phyloP scores from a whole-genome alignment of 1,140 invertebrate genomes.

The Zaprionus lachaisei region DNA sequence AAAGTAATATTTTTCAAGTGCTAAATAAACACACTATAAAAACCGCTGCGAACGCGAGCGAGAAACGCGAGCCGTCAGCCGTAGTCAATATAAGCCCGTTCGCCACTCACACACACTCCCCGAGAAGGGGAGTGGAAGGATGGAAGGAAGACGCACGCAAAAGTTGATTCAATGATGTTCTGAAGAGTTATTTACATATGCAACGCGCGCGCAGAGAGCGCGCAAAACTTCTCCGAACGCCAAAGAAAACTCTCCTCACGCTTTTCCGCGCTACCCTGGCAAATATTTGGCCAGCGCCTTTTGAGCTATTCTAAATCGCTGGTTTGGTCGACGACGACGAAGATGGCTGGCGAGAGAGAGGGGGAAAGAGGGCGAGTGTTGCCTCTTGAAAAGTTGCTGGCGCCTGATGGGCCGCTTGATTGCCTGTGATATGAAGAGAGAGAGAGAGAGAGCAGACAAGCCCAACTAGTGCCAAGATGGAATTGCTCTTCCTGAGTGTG shows the following conservation, averaged over 20 bases:
- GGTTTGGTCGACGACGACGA: constrained; percentile 2
- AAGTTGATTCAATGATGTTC: constrained; percentile 69
- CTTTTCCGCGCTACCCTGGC: constrained; percentile 15
- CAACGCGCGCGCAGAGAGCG: constrained; percentile 54
- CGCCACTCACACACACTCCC: constrained; percentile 24
- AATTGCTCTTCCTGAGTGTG: constrained; percentile 15
- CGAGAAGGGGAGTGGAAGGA: neutral
- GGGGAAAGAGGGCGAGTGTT: neutral
- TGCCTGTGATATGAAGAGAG: constrained; percentile 37
- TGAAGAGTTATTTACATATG: constrained; percentile 77
- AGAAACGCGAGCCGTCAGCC: constrained; percentile 40
- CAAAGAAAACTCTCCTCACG: constrained; percentile 39
- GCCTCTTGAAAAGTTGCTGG: constrained; percentile 46
- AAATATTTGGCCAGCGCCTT: constrained; percentile 53
- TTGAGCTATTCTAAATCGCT: constrained; percentile 49
- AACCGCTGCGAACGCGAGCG: constrained; percentile 52
- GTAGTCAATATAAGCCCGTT: constrained; percentile 29
- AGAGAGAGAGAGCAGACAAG: constrained; percentile 18
- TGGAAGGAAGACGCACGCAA: constrained; percentile 32
- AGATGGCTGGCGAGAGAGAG: neutral
- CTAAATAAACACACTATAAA: constrained; percentile 83
- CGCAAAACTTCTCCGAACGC: constrained; percentile 51
- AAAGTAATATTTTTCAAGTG: constrained; percentile 84
- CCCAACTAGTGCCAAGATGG: constrained; percentile 35
- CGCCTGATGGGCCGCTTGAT: constrained; percentile 52